Evolutionary conservation across 2,797 vertebrate species (phyloP).

Genomic region (Catamblyrhynchus diadema): DNA sequence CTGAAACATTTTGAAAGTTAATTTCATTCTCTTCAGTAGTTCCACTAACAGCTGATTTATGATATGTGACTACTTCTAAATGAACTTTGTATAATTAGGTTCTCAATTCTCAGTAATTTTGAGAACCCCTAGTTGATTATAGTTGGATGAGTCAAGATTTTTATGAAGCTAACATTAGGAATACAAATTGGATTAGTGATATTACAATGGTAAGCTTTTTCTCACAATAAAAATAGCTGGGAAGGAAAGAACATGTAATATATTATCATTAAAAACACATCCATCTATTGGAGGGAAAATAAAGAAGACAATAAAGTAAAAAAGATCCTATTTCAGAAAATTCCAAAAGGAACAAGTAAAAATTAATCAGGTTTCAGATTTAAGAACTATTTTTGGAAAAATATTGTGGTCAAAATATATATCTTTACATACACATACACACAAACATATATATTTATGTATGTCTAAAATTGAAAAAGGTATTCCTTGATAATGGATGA

Average conservation of each 20-base stretch:
- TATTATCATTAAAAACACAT: neutral
- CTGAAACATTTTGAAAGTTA: conserved; percentile 14
- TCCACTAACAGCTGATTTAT: conserved; percentile 45
- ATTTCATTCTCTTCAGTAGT: conserved; percentile 33
- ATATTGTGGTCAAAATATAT: neutral
- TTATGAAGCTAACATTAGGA: conserved; percentile 38
- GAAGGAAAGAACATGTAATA: neutral
- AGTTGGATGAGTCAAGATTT: conserved; percentile 26
- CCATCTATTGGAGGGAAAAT: neutral
- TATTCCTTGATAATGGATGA: neutral
- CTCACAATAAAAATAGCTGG: conserved; percentile 9
- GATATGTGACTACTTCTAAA: conserved; percentile 47
- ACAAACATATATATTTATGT: too few relatives aligned
- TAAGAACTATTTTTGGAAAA: neutral
- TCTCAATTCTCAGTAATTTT: conserved; percentile 59
- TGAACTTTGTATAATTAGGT: conserved; percentile 51
- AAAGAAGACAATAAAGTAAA: neutral
- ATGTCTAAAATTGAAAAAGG: neutral
- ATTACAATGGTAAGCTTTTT: conserved; percentile 28
- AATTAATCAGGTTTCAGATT: neutral
- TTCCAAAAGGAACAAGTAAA: neutral
- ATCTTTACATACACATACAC: neutral
- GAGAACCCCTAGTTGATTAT: conserved; percentile 42
- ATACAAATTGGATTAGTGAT: conserved; percentile 52
- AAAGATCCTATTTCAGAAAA: neutral